Evolutionary conservation across 2,113 vertebrate genomes (phyloP), one percentile per base, ranked within the genome.

Genomic region (Podarcis muralis): DNA sequence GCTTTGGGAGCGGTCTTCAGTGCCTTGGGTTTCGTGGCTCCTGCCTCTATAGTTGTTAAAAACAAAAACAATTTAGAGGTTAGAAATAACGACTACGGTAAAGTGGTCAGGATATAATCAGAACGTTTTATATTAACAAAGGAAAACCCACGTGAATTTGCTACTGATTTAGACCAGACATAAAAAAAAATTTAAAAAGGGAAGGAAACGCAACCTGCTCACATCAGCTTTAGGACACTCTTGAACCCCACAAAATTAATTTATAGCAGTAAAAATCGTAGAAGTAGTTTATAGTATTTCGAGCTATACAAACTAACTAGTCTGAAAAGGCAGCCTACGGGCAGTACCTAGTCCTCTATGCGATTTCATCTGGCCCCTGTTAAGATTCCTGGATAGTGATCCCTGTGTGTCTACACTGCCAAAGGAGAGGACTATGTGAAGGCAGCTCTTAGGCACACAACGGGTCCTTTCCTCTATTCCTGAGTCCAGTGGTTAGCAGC

Each of bases 1-100:
- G 77, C 1, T 87, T 94, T 90, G 66, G 92, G 92, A 69, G 94
- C 94, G 3, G 79, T 92, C 57, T 76, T 40, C 76, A 88, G 78
- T 30, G 71, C 91, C 83, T 32, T 83, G 2, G 82, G 85, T 92
- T 90, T 94, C 78, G 87, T n/a, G 85, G 87, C 85, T 89, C 88
- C 27, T 9, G 78, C 83, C 0, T 89, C 95, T 96, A 81, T 35
- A 95, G 88, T 88, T 90, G 43, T 69, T 30, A 5, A 88, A 53
- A 92, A 91, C 6, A 86, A 77, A 69, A 89, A 82, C 23, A 84
- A 69, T 37, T 88, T 77, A 18, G 57, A 48, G 75, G 57, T 76
- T 57, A 57, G 48, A 53, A 68, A 84, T 22, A 43, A 27, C 23
- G 32, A 57, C 32, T 40, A 84, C 6, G 84, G n/a, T 57, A 68